Conservation (phyloP, 2,797 vertebrate species). For the Chelon auratus region DNA sequence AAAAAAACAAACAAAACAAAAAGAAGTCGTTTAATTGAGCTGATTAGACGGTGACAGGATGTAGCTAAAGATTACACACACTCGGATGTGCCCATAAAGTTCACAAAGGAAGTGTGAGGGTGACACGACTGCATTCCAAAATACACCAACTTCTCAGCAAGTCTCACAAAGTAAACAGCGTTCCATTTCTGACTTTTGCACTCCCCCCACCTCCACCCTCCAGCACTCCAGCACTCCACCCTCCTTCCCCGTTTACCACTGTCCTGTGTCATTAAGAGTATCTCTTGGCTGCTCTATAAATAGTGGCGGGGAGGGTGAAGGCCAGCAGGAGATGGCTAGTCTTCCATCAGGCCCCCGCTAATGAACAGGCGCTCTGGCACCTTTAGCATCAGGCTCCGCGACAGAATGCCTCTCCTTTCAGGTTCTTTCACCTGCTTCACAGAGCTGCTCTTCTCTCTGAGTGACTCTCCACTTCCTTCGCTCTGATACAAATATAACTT, state of each 20-base stretch:
- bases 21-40: neutral
- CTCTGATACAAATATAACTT: constrained; percentile 36
- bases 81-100: constrained; percentile 18
- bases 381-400: constrained; percentile 71
- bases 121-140: constrained; percentile 47
- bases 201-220: constrained; percentile 27
- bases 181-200: constrained; percentile 72
- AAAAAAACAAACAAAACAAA: neutral
- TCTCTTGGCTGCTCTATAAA: constrained; percentile 83
- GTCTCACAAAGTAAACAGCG: constrained; percentile 69
- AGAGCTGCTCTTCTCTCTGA: constrained; percentile 39
- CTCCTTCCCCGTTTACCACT: constrained; percentile 46
- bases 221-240: neutral
- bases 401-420: constrained; percentile 67
- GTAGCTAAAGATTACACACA: constrained; percentile 8
- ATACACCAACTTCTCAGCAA: constrained; percentile 60
- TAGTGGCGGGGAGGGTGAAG: constrained; percentile 79
- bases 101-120: constrained; percentile 45
- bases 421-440: constrained; percentile 59
- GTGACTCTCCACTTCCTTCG: constrained; percentile 35
- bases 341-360: constrained; percentile 74
- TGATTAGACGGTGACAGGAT: constrained; percentile 14
- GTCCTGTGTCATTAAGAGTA: constrained; percentile 78
- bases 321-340: constrained; percentile 80
- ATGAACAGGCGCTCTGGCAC: constrained; percentile 81